Conservation (phyloP, 2,797 vertebrate genomes). For the Smutsia gigantea region DNA sequence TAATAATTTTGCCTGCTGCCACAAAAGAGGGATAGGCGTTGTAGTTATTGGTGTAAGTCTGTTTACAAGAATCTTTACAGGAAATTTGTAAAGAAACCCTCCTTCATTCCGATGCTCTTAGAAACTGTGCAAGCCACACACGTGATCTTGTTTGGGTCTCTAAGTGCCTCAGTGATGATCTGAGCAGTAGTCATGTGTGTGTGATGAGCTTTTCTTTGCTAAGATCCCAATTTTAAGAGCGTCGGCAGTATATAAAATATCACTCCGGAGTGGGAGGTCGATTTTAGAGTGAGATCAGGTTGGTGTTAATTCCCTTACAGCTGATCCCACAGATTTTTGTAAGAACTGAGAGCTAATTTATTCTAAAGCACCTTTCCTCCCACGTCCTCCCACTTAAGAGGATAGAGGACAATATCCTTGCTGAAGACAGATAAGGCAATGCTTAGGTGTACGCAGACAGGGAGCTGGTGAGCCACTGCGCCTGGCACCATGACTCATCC, state of each 20-base stretch:
- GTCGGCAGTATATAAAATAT: background rate
- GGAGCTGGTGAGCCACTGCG: background rate
- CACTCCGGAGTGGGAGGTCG: background rate
- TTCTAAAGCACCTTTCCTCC: background rate
- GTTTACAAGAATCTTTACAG: background rate
- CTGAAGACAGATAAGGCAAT: background rate
- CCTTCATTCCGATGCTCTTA: background rate
- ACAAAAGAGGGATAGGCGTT: background rate
- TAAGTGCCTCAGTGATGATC: background rate
- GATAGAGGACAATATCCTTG: background rate
- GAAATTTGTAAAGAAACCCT: background rate
- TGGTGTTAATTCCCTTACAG: background rate
- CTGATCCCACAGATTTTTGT: background rate
- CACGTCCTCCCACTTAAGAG: background rate
- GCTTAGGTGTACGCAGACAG: background rate
- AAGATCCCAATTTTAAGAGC: background rate
- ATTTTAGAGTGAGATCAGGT: background rate
- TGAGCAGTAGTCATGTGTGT: background rate
- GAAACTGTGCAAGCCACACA: background rate
- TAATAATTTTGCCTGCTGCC: background rate
- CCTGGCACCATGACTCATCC: background rate
- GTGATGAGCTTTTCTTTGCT: background rate
- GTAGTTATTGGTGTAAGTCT: background rate
- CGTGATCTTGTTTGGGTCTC: constrained; percentile 2
- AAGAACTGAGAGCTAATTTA: background rate